Conservation (phyloP, 2,797 vertebrate genomes). For the Ctenosaura bakeri region DNA sequence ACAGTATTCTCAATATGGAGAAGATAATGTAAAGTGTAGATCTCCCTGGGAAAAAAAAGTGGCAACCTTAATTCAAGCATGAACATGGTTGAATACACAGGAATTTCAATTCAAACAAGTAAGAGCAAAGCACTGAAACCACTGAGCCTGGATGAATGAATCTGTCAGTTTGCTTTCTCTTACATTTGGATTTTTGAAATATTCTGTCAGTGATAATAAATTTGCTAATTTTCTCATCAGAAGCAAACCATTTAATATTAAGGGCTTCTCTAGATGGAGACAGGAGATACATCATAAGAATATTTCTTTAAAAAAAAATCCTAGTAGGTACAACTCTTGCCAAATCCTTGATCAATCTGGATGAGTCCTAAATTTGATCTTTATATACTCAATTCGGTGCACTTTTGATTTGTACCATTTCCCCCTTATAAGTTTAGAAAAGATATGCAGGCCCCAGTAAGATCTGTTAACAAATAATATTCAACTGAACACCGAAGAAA, state of each 20-base stretch:
- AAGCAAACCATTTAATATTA: background rate
- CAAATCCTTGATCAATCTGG: too few relatives aligned
- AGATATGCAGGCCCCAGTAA: background rate
- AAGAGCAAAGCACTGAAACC: too few relatives aligned
- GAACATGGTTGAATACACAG: background rate
- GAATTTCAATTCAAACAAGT: too few relatives aligned
- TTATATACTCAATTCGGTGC: too few relatives aligned
- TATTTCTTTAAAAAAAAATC: too few relatives aligned
- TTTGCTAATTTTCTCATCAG: background rate
- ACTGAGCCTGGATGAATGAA: background rate
- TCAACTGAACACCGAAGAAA: background rate
- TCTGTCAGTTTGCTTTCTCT: background rate
- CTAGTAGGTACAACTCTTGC: too few relatives aligned
- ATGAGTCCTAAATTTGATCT: too few relatives aligned
- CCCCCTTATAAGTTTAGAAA: background rate
- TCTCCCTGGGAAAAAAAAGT: background rate
- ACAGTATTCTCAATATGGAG: too few relatives aligned
- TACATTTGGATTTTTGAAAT: background rate
- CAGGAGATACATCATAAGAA: too few relatives aligned
- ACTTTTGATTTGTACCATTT: background rate
- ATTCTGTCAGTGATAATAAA: background rate
- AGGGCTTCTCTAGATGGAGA: too few relatives aligned
- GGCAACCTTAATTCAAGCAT: background rate
- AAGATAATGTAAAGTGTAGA: background rate
- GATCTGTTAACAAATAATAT: background rate